These are phyloP conservation scores for Xanthorhoe spadicearia DNA, from an alignment of 2,888 invertebrate genomes.

Conservation along the genomic window DNA sequence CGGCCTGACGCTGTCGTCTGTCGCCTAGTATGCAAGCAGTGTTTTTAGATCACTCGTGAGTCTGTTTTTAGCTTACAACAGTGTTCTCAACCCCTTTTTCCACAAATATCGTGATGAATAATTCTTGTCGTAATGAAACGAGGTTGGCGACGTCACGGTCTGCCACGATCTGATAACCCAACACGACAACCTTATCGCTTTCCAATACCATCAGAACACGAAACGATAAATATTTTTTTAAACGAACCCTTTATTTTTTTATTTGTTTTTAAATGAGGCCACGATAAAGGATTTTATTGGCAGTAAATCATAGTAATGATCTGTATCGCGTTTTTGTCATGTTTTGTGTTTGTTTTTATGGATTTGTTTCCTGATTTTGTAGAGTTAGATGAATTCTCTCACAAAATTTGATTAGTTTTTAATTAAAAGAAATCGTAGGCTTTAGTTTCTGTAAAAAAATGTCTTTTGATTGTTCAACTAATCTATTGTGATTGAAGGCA, in stretches of 20 bases:
- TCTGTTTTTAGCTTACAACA: not conserved
- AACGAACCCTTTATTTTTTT: slow-evolving; percentile 47
- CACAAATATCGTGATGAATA: slow-evolving; percentile 36
- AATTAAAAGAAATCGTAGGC: no score
- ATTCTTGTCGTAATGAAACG: slow-evolving; percentile 36
- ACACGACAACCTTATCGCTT: slow-evolving; percentile 71
- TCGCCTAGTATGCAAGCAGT: no score
- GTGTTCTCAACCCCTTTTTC: slow-evolving; percentile 27
- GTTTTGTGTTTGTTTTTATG: slow-evolving; percentile 32
- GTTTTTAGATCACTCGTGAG: not conserved
- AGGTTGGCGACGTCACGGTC: slow-evolving; percentile 67
- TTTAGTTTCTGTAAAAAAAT: no score
- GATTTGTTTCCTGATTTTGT: slow-evolving; percentile 21
- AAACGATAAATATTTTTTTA: slow-evolving; percentile 57
- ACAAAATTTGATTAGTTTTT: no score
- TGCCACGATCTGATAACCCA: slow-evolving; percentile 78
- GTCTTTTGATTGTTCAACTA: no score
- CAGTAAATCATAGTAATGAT: slow-evolving; percentile 45
- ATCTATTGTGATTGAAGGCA: no score
- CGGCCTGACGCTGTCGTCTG: no score
- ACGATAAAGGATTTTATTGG: slow-evolving; percentile 38
- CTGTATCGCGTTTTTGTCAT: slow-evolving; percentile 35
- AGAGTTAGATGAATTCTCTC: not conserved
- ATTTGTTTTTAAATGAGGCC: slow-evolving; percentile 51
- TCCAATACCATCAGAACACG: slow-evolving; percentile 76